phyloP scores from a whole-genome alignment of 2,888 invertebrate genomes.

The Stenchaetothrips biformis region DNA sequence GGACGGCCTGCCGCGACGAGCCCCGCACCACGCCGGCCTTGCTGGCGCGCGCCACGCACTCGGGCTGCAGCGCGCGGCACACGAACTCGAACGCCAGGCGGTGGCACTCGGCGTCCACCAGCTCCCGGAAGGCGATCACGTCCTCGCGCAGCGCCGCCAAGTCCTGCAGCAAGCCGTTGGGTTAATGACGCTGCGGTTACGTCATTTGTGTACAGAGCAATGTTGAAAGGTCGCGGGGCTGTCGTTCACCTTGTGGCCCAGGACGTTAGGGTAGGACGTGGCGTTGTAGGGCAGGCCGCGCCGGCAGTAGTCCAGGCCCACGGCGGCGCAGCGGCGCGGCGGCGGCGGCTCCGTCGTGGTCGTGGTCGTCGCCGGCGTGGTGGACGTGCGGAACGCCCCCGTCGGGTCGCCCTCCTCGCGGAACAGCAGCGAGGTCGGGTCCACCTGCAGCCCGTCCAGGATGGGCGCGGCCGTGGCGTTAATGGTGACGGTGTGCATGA shows the following conservation, averaged over 20 bases:
- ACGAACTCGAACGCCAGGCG: constrained; percentile 83
- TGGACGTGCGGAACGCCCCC: neutral
- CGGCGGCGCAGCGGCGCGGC: constrained; percentile 61
- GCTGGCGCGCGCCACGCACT: constrained; percentile 52
- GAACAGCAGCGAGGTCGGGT: constrained; percentile 29
- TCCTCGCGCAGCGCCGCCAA: constrained; percentile 64
- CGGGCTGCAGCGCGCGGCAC: constrained; percentile 79
- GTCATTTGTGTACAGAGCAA: too few relatives aligned
- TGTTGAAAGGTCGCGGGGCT: too few relatives aligned
- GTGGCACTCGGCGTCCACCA: constrained; percentile 89
- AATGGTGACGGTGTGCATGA: constrained; percentile 60
- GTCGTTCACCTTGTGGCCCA: constrained; percentile 63
- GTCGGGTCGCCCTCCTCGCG: constrained; percentile 20
- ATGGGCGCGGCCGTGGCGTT: constrained; percentile 45
- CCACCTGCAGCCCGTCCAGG: constrained; percentile 22
- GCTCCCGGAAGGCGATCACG: constrained; percentile 72
- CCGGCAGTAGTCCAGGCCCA: constrained; percentile 65
- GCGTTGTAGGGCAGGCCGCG: constrained; percentile 65
- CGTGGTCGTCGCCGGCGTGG: constrained; percentile 33
- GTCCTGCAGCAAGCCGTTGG: constrained; percentile 35
- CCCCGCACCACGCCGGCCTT: constrained; percentile 35
- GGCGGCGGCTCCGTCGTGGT: constrained; percentile 53
- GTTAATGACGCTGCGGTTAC: too few relatives aligned
- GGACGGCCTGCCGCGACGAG: neutral
- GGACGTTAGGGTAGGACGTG: constrained; percentile 78